Evolutionary conservation across 2,113 vertebrate genomes (phyloP).

Genomic region (Hyaena hyaena): DNA sequence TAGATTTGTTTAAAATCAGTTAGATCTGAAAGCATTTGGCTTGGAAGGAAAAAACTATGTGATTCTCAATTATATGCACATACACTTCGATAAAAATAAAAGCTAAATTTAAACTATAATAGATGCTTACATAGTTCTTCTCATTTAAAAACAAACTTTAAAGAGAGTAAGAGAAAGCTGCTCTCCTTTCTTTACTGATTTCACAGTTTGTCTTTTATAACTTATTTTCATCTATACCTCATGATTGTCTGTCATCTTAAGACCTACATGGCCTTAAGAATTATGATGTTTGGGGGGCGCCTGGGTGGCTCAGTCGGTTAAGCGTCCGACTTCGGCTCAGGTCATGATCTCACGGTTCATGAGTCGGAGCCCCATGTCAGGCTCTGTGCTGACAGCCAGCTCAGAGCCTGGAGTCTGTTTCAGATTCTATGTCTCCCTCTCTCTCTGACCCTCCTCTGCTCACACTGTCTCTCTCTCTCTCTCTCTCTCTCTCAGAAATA

Average conservation of each 20-base stretch:
- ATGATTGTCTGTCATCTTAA: not conserved
- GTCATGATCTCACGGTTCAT: no score
- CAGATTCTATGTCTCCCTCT: no score
- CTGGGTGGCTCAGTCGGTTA: no score
- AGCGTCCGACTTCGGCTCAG: no score
- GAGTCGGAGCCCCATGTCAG: no score
- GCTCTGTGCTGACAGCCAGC: no score
- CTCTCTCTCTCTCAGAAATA: no score
- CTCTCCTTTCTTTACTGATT: not conserved
- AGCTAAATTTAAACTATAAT: slow-evolving; percentile 39
- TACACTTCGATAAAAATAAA: slow-evolving; percentile 33
- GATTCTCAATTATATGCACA: not conserved
- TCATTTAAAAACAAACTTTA: slow-evolving; percentile 22
- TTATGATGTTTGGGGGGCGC: not conserved
- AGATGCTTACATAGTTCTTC: not conserved
- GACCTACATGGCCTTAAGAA: not conserved
- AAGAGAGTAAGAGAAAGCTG: not conserved
- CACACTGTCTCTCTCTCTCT: no score
- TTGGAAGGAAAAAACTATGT: not conserved
- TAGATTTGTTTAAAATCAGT: not conserved
- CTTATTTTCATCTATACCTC: not conserved
- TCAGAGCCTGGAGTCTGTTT: no score
- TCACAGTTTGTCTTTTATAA: not conserved
- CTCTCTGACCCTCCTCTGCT: no score
- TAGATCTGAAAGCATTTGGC: not conserved